Conservation (phyloP, 2,113 vertebrate genomes). For the Pseudorhombus dupliciocellatus region DNA sequence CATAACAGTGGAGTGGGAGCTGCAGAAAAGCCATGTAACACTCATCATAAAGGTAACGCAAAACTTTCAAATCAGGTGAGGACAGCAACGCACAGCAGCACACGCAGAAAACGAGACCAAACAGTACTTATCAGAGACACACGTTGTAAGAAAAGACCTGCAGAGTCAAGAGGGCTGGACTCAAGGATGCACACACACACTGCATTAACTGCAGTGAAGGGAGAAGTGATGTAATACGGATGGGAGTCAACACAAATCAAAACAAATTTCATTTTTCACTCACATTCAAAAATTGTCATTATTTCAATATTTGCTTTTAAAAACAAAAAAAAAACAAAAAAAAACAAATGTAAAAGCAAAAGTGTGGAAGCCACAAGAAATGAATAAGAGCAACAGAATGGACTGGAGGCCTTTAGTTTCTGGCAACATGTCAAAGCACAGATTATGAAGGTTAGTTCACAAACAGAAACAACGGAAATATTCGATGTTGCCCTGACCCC, state of each 20-base stretch:
- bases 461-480: slow-evolving; percentile 73
- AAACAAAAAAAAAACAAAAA: not conserved
- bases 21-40: slow-evolving; percentile 91
- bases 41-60: slow-evolving; percentile 71
- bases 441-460: slow-evolving; percentile 78
- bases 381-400: slow-evolving; percentile 49
- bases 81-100: slow-evolving; percentile 60
- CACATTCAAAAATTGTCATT: slow-evolving; percentile 27
- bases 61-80: slow-evolving; percentile 64
- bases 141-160: slow-evolving; percentile 46
- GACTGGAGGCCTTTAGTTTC: slow-evolving; percentile 51
- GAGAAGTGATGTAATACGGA: slow-evolving; percentile 42
- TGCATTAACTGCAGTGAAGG: slow-evolving; percentile 41
- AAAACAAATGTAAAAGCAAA: slow-evolving; percentile 46
- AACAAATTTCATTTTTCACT: not conserved
- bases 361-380: slow-evolving; percentile 55
- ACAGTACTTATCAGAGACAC: slow-evolving; percentile 46
- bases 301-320: slow-evolving; percentile 11
- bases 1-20: slow-evolving; percentile 97
- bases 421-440: slow-evolving; percentile 69
- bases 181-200: slow-evolving; percentile 46
- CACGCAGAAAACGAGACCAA: slow-evolving; percentile 45
- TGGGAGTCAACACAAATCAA: slow-evolving; percentile 24
- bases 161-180: slow-evolving; percentile 39
- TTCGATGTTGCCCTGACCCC: slow-evolving; percentile 59